Percentiles rank a stretch among this genome's conserved stretches.
Conservation (phyloP, 2,888 invertebrate species). For the Eupelmus urozonus region DNA sequence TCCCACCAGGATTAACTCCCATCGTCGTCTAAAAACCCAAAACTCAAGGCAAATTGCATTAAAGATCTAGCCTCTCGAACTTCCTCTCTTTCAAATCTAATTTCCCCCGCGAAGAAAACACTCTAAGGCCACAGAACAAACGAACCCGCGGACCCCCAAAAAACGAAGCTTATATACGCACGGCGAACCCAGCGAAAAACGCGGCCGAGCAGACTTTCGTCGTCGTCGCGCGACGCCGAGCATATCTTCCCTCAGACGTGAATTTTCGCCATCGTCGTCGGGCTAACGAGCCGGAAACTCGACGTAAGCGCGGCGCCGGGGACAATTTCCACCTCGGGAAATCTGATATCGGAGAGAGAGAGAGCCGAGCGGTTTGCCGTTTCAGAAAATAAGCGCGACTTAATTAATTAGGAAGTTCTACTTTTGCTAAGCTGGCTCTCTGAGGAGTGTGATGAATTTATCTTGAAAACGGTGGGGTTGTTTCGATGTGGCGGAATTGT, state of each 20-base stretch:
- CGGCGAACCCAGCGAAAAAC: too few species aligned
- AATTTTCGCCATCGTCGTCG: not conserved
- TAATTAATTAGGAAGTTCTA: constrained; percentile 51
- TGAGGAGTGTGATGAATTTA: too few species aligned
- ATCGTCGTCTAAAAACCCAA: too few species aligned
- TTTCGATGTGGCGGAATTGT: too few species aligned
- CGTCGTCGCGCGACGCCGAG: constrained; percentile 5
- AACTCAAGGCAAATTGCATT: too few species aligned
- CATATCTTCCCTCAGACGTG: constrained; percentile 32
- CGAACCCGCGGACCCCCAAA: too few species aligned
- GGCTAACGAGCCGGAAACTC: constrained; percentile 57
- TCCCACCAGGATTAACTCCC: too few species aligned
- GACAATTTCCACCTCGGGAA: constrained; percentile 36
- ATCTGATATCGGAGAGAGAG: constrained; percentile 35
- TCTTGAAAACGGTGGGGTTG: too few species aligned
- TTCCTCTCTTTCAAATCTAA: constrained; percentile 15
- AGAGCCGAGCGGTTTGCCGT: not conserved
- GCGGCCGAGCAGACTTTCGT: not conserved
- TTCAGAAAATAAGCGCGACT: constrained; percentile 23
- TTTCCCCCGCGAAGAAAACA: constrained; percentile 17
- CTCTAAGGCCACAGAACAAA: not conserved
- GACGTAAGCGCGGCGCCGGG: not conserved
- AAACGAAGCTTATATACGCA: too few species aligned
- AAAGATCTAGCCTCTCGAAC: too few species aligned
- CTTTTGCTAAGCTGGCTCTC: too few species aligned